Percentiles rank a stretch among this genome's conserved stretches.
These are phyloP conservation scores for Grus americana DNA, from an alignment of 2,113 vertebrate genomes.

Conservation along the genomic window DNA sequence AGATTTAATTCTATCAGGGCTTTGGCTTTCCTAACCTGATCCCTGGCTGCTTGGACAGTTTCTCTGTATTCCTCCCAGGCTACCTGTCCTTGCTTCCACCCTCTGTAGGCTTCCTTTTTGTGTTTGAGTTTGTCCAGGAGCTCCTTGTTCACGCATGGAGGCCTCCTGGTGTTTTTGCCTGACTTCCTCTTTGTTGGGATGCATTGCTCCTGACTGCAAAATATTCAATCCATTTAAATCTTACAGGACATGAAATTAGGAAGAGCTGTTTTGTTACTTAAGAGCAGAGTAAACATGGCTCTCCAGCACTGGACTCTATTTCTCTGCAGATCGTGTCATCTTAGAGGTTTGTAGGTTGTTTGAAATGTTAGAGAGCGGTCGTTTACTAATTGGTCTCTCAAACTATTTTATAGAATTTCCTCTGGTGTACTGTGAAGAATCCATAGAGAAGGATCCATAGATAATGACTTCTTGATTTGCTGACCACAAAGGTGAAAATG, in stretches of 20 bases:
- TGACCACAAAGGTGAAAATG: neutral
- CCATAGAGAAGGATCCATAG: neutral
- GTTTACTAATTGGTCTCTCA: no score
- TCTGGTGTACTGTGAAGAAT: neutral
- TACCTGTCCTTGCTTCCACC: no score
- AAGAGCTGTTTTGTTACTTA: neutral
- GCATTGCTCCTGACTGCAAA: neutral
- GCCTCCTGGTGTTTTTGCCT: no score
- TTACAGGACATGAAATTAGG: neutral
- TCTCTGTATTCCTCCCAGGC: no score
- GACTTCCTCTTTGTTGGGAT: no score
- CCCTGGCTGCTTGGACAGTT: no score
- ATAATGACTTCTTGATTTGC: neutral
- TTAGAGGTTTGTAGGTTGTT: neutral
- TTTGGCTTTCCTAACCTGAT: no score
- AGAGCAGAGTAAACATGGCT: neutral
- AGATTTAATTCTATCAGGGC: no score
- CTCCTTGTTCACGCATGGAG: no score
- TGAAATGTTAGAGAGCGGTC: neutral
- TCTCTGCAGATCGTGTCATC: neutral
- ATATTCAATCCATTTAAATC: neutral
- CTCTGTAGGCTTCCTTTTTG: no score
- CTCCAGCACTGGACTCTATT: neutral
- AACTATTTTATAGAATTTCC: neutral
- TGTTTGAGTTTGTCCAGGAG: no score